These are phyloP conservation scores for Hydropsyche betteni DNA, from an alignment of 2,888 invertebrate species.

Conservation along the genomic window DNA sequence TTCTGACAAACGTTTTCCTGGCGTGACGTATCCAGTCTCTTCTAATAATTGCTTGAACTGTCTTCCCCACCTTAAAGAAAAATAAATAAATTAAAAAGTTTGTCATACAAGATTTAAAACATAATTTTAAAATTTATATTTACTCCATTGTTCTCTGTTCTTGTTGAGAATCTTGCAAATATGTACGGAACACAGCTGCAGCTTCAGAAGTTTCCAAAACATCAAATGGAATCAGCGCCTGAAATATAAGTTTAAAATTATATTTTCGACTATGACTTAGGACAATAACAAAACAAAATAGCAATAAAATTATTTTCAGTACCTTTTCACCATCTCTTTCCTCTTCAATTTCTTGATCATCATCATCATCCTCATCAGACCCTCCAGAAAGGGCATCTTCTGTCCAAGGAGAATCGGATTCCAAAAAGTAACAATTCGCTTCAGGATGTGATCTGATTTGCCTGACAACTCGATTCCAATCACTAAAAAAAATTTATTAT, in stretches of 20 bases:
- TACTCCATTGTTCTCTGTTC: constrained; percentile 93
- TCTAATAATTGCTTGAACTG: constrained; percentile 93
- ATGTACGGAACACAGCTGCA: constrained; percentile 90
- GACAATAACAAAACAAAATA: too few relatives aligned
- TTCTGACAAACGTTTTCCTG: constrained; percentile 92
- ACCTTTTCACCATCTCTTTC: constrained; percentile 47
- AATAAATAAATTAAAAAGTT: constrained; percentile 31
- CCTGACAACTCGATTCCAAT: constrained; percentile 88
- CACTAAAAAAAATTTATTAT: constrained; percentile 64
- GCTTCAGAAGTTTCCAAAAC: constrained; percentile 91
- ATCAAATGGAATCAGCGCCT: constrained; percentile 84
- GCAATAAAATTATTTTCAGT: not conserved
- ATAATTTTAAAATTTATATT: constrained; percentile 60
- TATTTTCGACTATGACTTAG: not conserved
- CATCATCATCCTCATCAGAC: constrained; percentile 58
- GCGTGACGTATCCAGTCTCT: constrained; percentile 94
- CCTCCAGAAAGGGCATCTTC: constrained; percentile 76
- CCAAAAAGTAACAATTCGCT: constrained; percentile 92
- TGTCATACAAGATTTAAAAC: constrained; percentile 31
- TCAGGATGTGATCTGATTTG: constrained; percentile 91
- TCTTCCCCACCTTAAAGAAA: constrained; percentile 80
- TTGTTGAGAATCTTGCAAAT: constrained; percentile 89
- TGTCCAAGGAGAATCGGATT: constrained; percentile 78
- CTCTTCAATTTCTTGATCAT: constrained; percentile 46
- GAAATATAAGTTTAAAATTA: constrained; percentile 43